Conservation (phyloP, 2,797 vertebrate genomes). For the Balearica regulorum region DNA sequence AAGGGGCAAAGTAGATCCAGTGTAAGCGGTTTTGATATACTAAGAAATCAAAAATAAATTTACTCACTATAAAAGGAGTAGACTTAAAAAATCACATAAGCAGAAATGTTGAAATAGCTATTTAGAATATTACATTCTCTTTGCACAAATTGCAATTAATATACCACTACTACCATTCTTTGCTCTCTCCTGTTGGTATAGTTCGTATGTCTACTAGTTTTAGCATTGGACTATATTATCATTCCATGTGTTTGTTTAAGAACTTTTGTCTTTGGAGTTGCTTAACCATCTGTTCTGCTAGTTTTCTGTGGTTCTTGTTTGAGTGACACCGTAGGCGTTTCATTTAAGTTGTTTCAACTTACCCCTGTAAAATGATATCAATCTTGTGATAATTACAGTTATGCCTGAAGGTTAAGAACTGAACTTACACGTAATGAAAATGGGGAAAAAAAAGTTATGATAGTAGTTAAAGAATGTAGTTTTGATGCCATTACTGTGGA, state of each 20-base stretch:
- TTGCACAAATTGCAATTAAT: neutral
- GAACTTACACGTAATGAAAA: neutral
- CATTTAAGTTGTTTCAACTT: neutral
- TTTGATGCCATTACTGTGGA: neutral
- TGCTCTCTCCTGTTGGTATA: neutral
- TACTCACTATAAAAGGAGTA: neutral
- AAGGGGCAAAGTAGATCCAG: neutral
- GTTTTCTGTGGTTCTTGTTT: neutral
- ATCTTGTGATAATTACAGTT: neutral
- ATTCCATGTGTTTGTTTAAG: neutral
- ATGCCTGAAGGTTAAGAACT: neutral
- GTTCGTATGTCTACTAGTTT: neutral
- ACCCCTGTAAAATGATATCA: neutral
- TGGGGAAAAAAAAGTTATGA: neutral
- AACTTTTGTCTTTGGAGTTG: neutral
- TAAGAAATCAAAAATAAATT: neutral
- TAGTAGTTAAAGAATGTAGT: neutral
- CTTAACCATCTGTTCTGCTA: neutral
- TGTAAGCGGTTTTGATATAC: neutral
- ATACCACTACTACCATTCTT: neutral
- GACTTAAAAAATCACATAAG: neutral
- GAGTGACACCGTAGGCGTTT: neutral
- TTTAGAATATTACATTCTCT: neutral
- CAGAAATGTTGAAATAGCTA: neutral
- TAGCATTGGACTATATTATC: neutral